Percentiles rank a stretch among this genome's conserved stretches.
Evolutionary conservation across 2,113 vertebrate species (phyloP).

Genomic region (Erythrocercus mccallii): DNA sequence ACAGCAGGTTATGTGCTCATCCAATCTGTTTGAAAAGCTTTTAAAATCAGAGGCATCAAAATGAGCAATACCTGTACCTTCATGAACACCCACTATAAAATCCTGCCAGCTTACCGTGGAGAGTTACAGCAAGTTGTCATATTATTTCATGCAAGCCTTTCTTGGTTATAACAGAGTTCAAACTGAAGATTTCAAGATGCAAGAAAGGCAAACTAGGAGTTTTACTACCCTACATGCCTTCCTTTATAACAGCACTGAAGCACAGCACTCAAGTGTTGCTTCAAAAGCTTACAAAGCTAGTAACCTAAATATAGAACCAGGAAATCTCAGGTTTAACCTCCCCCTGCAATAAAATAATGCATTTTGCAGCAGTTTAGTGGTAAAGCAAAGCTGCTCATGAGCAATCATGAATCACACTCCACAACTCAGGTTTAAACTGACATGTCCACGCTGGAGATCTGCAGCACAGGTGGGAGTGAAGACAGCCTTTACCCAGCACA

Average conservation of each 20-base stretch:
- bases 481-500: neutral
- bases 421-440: neutral
- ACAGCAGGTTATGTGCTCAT: constrained; percentile 43
- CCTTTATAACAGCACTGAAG: neutral
- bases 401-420: neutral
- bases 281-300: neutral
- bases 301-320: neutral
- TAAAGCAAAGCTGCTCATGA: neutral
- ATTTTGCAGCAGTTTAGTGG: neutral
- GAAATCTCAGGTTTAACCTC: neutral
- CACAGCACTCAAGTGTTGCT: neutral
- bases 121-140: neutral
- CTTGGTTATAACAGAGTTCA: neutral
- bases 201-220: neutral
- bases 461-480: rapidly evolving
- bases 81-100: constrained; percentile 33
- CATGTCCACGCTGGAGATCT: neutral
- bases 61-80: constrained; percentile 50
- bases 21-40: constrained; percentile 43
- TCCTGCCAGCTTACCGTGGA: neutral
- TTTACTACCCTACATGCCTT: neutral
- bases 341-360: rapidly evolving
- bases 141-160: neutral
- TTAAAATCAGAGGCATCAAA: constrained; percentile 34
- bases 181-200: neutral